Conservation (phyloP, 2,113 vertebrate species). For the Ictidomys tridecemlineatus region DNA sequence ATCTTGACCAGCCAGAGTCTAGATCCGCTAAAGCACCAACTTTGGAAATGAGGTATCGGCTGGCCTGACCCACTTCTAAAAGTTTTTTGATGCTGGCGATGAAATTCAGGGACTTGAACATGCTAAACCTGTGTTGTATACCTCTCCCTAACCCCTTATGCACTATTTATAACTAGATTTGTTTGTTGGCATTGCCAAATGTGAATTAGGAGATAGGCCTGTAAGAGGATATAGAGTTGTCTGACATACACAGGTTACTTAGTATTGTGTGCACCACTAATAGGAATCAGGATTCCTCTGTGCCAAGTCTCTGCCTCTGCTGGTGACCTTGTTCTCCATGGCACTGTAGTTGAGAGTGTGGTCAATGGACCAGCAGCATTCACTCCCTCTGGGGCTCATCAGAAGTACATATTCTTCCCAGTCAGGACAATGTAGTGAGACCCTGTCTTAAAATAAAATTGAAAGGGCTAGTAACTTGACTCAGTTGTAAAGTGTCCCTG, state of each 20-base stretch:
- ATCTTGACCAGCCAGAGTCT: neutral
- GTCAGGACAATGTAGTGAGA: no score
- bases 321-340: neutral
- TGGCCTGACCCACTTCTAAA: neutral
- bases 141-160: no score
- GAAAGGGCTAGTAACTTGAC: no score
- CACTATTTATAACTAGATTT: neutral
- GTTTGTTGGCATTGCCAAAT: neutral
- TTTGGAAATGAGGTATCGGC: neutral
- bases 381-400: neutral
- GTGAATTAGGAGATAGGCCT: neutral
- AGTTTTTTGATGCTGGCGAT: no score
- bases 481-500: no score
- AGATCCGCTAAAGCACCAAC: neutral
- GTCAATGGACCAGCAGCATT: neutral
- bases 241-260: neutral
- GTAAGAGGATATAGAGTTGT: neutral
- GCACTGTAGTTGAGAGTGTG: neutral
- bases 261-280: neutral
- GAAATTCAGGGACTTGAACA: neutral
- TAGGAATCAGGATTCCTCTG: neutral
- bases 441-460: no score
- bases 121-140: neutral
- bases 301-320: neutral
- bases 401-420: neutral